Conservation (phyloP, 2,797 vertebrate species). For the Trichosurus vulpecula region DNA sequence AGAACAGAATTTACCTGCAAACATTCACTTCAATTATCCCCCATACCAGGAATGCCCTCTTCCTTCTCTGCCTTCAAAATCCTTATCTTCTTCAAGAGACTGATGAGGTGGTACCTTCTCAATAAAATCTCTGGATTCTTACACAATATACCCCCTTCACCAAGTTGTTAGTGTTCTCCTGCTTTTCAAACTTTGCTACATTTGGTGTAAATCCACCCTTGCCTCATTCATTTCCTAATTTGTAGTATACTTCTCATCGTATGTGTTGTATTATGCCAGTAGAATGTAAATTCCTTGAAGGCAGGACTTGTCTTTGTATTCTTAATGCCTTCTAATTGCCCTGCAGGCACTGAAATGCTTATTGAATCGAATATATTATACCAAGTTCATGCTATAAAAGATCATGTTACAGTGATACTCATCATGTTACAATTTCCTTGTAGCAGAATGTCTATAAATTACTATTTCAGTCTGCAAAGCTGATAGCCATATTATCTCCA, state of each 20-base stretch:
- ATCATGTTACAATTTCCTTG: not conserved
- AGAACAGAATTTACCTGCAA: not conserved
- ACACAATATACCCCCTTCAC: not conserved
- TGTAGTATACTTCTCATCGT: not conserved
- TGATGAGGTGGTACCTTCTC: not conserved
- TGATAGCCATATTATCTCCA: not conserved
- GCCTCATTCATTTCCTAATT: not conserved
- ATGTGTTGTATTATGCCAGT: not conserved
- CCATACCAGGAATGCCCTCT: not conserved
- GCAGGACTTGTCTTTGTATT: not conserved
- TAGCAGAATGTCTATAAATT: not conserved
- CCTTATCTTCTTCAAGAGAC: too few relatives aligned
- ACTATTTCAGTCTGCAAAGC: not conserved
- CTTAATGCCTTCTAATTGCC: not conserved
- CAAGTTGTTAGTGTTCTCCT: not conserved
- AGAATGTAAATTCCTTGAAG: not conserved
- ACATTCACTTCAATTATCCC: not conserved
- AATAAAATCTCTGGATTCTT: not conserved
- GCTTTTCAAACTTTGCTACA: not conserved
- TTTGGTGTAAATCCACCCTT: not conserved
- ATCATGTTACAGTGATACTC: not conserved
- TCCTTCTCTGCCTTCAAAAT: not conserved
- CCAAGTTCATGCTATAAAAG: not conserved
- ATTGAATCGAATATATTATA: not conserved
- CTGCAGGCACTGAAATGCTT: not conserved